phyloP scores from a whole-genome alignment of 2,888 invertebrate species.

The Onthophagus sagittarius region DNA sequence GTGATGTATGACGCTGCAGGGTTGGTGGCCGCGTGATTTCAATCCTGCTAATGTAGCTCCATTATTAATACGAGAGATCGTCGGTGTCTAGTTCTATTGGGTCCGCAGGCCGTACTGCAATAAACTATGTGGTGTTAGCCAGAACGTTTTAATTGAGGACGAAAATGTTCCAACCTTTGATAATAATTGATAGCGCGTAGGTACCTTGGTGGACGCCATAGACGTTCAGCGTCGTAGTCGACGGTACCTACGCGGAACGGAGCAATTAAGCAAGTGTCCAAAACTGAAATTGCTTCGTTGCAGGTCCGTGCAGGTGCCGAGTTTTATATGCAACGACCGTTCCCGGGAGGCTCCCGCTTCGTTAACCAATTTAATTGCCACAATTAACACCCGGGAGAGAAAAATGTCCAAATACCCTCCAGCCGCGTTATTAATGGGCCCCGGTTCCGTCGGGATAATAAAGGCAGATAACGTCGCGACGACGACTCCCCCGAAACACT shows the following conservation, averaged over 20 bases:
- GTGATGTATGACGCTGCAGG: slow-evolving; percentile 39
- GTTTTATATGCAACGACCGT: neutral
- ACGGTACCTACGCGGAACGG: slow-evolving; percentile 2
- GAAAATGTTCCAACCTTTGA: neutral
- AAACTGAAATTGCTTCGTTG: slow-evolving; percentile 9
- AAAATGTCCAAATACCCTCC: slow-evolving; percentile 1
- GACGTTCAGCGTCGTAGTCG: neutral
- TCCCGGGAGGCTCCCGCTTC: neutral
- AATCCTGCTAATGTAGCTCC: slow-evolving; percentile 40
- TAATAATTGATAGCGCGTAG: slow-evolving; percentile 5
- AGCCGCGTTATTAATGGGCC: neutral
- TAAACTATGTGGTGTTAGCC: neutral
- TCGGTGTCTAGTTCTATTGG: neutral
- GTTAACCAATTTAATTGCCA: slow-evolving; percentile 7
- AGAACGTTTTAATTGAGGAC: neutral
- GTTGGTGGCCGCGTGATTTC: slow-evolving; percentile 35
- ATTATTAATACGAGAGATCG: slow-evolving; percentile 34
- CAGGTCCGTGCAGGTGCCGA: slow-evolving; percentile 9
- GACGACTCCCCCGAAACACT: neutral
- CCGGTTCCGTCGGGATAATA: slow-evolving; percentile 5
- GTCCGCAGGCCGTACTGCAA: neutral
- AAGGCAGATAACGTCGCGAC: neutral
- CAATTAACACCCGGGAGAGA: neutral
- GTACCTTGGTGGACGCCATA: neutral
- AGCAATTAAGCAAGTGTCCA: slow-evolving; percentile 12